A percentile compares a stretch with the other conserved stretches of the same genome.
phyloP scores from a whole-genome alignment of 2,888 invertebrate species.

The Trachelus stipa region DNA sequence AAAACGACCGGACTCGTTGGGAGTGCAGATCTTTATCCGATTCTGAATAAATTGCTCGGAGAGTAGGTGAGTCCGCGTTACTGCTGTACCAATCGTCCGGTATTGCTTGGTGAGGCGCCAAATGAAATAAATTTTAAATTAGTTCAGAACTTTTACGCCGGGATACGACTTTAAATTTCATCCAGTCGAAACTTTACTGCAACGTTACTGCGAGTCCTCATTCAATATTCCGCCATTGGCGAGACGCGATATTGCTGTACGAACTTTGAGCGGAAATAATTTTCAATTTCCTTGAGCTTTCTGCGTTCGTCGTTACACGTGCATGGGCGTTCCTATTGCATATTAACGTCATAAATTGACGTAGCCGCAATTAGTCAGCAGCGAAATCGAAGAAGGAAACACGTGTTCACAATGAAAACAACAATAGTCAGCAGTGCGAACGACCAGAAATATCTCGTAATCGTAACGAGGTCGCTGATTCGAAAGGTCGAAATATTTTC shows the following conservation, averaged over 20 bases:
- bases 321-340: not conserved
- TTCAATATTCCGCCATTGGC: not conserved
- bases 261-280: not conserved
- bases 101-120: conserved; percentile 50
- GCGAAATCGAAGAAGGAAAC: not conserved
- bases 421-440: not conserved
- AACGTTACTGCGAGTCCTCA: not conserved
- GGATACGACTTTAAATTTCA: not conserved
- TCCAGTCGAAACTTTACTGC: not conserved
- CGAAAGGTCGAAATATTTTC: conserved; percentile 5
- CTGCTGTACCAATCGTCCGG: not conserved
- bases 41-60: not conserved
- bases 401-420: conserved; percentile 3
- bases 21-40: not conserved
- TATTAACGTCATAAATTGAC: not conserved
- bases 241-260: not conserved
- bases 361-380: not conserved
- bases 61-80: not conserved
- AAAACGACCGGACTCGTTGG: not conserved
- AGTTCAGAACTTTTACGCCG: conserved; percentile 28
- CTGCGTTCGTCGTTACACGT: not conserved
- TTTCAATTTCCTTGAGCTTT: not conserved
- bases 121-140: conserved; percentile 53
- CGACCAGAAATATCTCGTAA: not conserved
- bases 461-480: not conserved